Conservation (phyloP, 2,113 vertebrate species). For the Corapipo altera region DNA sequence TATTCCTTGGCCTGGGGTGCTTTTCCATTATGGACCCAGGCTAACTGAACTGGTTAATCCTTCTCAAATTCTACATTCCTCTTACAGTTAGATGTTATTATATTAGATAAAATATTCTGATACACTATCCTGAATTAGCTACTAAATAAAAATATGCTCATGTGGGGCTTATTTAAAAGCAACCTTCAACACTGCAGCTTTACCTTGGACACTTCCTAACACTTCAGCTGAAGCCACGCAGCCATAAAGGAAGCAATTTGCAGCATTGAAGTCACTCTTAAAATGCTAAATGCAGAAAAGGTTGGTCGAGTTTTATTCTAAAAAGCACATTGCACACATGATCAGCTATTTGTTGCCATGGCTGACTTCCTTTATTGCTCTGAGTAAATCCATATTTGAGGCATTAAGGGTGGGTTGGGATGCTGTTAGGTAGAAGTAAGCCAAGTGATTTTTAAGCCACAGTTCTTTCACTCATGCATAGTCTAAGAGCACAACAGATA, state of each 20-base stretch:
- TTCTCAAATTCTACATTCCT: not conserved
- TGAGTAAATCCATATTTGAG: slow-evolving; percentile 49
- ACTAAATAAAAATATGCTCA: not conserved
- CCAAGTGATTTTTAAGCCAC: not conserved
- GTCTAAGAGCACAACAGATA: not conserved
- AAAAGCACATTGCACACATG: not conserved
- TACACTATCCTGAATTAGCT: not conserved
- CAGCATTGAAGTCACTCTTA: not conserved
- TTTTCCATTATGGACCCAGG: not conserved
- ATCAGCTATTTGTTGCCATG: slow-evolving; percentile 41
- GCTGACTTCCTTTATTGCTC: slow-evolving; percentile 45
- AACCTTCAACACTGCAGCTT: not conserved
- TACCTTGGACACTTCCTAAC: not conserved
- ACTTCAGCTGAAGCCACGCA: not conserved
- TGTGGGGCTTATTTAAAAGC: not conserved
- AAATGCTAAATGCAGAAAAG: slow-evolving; percentile 5
- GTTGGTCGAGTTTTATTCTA: not conserved
- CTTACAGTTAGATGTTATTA: not conserved
- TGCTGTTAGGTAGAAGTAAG: not conserved
- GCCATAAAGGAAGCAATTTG: slow-evolving; percentile 3
- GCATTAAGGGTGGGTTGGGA: slow-evolving; percentile 23
- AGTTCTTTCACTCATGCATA: not conserved
- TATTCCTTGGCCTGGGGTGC: not conserved
- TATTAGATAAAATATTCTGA: not conserved
- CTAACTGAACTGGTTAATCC: not conserved